phyloP scores from a whole-genome alignment of 2,797 vertebrate species.

The Chromis chromis region DNA sequence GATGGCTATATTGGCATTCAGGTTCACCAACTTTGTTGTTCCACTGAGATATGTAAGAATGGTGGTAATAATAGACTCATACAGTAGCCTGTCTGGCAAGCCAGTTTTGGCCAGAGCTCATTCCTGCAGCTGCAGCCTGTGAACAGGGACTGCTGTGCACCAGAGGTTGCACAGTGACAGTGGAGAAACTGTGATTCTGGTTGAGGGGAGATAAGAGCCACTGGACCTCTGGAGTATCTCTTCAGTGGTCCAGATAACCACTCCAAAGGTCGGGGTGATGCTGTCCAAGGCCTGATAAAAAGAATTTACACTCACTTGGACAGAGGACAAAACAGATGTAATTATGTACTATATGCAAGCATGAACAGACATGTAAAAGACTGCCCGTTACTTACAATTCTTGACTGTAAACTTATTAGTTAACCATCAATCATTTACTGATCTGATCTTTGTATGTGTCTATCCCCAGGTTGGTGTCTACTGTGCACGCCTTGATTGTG shows the following conservation, averaged over 20 bases:
- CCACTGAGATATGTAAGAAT: conserved; percentile 27
- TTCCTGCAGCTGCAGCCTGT: conserved; percentile 38
- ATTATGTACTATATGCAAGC: conserved; percentile 9
- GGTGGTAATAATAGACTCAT: conserved; percentile 19
- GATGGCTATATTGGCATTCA: background rate
- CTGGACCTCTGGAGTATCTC: conserved; percentile 54
- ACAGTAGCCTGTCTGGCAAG: conserved; percentile 21
- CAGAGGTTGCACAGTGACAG: conserved; percentile 29
- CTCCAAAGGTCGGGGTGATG: conserved; percentile 62
- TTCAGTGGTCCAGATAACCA: conserved; percentile 58
- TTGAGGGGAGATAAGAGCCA: conserved; percentile 55
- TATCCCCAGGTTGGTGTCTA: conserved; percentile 82
- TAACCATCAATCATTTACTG: background rate
- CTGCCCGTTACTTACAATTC: background rate
- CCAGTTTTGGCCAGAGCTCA: conserved; percentile 12
- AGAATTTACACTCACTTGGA: background rate
- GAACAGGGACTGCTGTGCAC: conserved; percentile 12
- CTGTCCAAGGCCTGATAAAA: conserved; percentile 23
- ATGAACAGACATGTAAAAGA: conserved; percentile 4
- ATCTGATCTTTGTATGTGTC: background rate
- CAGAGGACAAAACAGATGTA: conserved; percentile 1
- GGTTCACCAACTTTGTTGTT: conserved; percentile 25
- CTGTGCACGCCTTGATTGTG: conserved; percentile 87
- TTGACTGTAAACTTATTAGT: background rate
- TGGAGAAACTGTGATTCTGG: conserved; percentile 36